Evolutionary conservation across 2,113 vertebrate genomes (phyloP).

Genomic region (Deroptyus accipitrinus): DNA sequence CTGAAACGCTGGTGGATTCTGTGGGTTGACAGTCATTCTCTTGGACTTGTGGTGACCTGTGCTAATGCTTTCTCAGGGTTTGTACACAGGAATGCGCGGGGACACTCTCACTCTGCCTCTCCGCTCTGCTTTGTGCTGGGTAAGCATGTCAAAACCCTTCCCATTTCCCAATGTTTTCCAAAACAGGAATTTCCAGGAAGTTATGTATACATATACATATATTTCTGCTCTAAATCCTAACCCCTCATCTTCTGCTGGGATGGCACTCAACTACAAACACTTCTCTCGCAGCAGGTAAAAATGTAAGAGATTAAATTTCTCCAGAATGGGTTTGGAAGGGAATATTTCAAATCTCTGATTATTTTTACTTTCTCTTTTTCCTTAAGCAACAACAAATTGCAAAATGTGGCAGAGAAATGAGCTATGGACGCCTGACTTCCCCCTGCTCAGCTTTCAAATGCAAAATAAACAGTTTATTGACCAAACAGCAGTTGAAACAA

Average conservation of each 20-base stretch:
- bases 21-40: fast-evolving
- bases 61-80: fast-evolving
- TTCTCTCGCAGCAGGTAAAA: background rate
- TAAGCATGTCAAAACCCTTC: background rate
- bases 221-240: background rate
- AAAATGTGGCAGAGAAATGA: background rate
- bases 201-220: fast-evolving
- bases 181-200: background rate
- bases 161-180: background rate
- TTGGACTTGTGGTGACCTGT: fast-evolving
- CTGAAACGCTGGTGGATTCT: fast-evolving
- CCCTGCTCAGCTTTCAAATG: background rate
- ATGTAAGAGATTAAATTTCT: background rate
- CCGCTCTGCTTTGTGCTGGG: fast-evolving
- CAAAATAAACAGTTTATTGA: background rate
- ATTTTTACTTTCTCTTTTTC: background rate
- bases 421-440: fast-evolving
- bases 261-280: background rate
- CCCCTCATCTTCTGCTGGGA: background rate
- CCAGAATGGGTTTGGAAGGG: background rate
- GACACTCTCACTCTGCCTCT: background rate
- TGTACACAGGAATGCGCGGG: fast-evolving
- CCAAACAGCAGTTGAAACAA: fast-evolving
- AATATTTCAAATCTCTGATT: background rate
- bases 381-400: background rate